Percentiles rank a stretch among this genome's conserved stretches.
These are phyloP conservation scores for Hirtodrosophila trivittata DNA, from an alignment of 2,888 invertebrate species.

Conservation along the genomic window DNA sequence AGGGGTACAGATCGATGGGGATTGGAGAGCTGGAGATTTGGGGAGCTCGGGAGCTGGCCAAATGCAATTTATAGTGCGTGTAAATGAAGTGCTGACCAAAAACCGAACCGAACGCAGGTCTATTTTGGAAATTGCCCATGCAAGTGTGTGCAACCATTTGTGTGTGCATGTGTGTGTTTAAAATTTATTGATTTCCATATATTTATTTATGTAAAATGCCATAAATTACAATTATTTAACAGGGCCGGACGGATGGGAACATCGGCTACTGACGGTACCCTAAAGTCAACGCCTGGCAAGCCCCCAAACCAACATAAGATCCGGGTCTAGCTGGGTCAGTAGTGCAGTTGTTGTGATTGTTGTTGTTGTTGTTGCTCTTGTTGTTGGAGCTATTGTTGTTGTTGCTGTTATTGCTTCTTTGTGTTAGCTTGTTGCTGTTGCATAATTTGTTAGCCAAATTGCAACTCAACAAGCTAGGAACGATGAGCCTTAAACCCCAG, in stretches of 20 bases:
- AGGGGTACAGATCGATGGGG: no score
- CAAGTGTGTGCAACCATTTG: conserved; percentile 12
- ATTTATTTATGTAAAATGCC: conserved; percentile 78
- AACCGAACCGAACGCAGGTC: conserved; percentile 50
- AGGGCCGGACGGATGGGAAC: conserved; percentile 44
- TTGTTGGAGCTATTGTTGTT: conserved; percentile 11
- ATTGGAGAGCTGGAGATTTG: background rate
- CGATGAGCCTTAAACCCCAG: conserved; percentile 38
- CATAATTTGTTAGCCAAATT: conserved; percentile 77
- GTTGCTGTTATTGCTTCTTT: conserved; percentile 22
- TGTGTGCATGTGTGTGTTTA: conserved; percentile 25
- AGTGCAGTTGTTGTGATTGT: conserved; percentile 37
- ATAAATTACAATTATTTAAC: conserved; percentile 79
- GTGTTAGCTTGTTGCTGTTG: conserved; percentile 55
- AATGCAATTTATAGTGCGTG: conserved; percentile 69
- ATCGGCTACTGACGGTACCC: conserved; percentile 10
- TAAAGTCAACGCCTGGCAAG: conserved; percentile 53
- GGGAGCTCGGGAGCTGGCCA: conserved; percentile 12
- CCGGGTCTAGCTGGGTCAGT: conserved; percentile 64
- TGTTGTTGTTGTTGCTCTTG: conserved; percentile 28
- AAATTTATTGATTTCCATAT: conserved; percentile 77
- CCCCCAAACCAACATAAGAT: conserved; percentile 7
- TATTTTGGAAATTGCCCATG: conserved; percentile 49
- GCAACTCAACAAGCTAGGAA: conserved; percentile 73
- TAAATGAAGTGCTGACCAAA: conserved; percentile 66